Conservation (phyloP, 2,797 vertebrate genomes). For the Emys orbicularis region DNA sequence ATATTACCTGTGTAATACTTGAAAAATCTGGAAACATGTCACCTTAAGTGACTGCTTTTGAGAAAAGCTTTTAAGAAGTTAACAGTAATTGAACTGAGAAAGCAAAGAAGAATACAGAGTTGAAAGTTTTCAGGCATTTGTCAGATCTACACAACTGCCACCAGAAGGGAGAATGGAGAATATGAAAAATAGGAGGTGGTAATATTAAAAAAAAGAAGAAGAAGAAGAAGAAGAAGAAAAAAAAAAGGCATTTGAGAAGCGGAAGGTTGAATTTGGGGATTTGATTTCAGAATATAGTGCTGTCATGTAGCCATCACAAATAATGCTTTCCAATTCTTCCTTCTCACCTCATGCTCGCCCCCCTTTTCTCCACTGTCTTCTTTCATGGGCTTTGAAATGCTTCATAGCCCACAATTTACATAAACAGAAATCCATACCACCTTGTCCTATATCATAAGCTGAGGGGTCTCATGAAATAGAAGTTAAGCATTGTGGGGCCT, state of each 20-base stretch:
- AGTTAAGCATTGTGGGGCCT: not conserved
- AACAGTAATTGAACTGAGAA: conserved; percentile 57
- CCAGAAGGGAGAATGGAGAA: conserved; percentile 65
- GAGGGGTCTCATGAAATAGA: conserved; percentile 8
- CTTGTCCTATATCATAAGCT: not conserved
- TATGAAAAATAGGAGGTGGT: conserved; percentile 13
- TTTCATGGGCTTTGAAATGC: not conserved
- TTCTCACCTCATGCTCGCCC: accelerated
- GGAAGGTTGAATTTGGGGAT: conserved; percentile 4
- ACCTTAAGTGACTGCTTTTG: conserved; percentile 25
- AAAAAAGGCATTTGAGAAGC: not conserved
- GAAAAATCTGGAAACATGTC: conserved; percentile 16
- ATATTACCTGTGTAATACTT: conserved; percentile 32
- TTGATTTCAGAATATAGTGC: conserved; percentile 16
- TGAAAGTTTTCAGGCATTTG: conserved; percentile 59
- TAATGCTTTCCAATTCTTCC: not conserved
- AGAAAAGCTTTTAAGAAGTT: conserved; percentile 68
- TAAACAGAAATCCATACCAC: not conserved
- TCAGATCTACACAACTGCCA: conserved; percentile 54
- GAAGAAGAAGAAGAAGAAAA: not conserved
- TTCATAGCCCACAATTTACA: conserved; percentile 7
- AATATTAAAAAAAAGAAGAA: not conserved
- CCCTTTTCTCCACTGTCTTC: not conserved
- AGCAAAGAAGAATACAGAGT: conserved; percentile 21
- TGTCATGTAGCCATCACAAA: not conserved